These are phyloP conservation scores for Dasyprocta punctata DNA, from an alignment of 2,113 vertebrate species.

Conservation along the genomic window DNA sequence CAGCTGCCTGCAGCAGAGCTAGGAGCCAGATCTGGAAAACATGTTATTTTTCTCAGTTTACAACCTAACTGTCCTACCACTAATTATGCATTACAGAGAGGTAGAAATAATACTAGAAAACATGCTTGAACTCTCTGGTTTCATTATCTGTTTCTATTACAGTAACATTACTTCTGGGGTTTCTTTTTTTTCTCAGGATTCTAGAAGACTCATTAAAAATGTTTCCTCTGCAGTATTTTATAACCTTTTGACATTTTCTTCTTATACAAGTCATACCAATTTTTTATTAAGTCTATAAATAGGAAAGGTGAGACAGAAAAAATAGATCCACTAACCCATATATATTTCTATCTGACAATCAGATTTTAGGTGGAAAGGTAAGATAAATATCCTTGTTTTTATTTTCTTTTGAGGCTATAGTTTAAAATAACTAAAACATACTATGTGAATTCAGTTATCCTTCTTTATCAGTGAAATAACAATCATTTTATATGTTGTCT, in stretches of 20 bases:
- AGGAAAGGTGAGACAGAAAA: constrained; percentile 25
- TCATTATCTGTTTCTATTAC: constrained; percentile 38
- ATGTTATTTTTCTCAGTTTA: constrained; percentile 56
- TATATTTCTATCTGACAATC: not conserved
- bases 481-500: not conserved
- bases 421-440: not conserved
- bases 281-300: constrained; percentile 45
- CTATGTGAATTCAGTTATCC: not conserved
- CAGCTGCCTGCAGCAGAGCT: constrained; percentile 77
- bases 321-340: not conserved
- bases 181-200: constrained; percentile 36
- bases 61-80: constrained; percentile 58
- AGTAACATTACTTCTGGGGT: constrained; percentile 55
- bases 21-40: constrained; percentile 61
- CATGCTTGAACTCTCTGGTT: not conserved
- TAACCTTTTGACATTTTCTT: constrained; percentile 47
- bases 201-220: constrained; percentile 55
- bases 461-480: not conserved
- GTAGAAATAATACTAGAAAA: constrained; percentile 72
- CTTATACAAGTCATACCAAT: constrained; percentile 47
- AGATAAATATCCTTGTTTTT: not conserved
- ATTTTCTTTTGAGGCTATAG: not conserved
- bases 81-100: constrained; percentile 58
- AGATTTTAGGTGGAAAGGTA: not conserved
- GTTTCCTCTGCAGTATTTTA: constrained; percentile 58